These are phyloP conservation scores for Thereva nobilitata DNA, from an alignment of 2,888 invertebrate species.

Conservation along the genomic window DNA sequence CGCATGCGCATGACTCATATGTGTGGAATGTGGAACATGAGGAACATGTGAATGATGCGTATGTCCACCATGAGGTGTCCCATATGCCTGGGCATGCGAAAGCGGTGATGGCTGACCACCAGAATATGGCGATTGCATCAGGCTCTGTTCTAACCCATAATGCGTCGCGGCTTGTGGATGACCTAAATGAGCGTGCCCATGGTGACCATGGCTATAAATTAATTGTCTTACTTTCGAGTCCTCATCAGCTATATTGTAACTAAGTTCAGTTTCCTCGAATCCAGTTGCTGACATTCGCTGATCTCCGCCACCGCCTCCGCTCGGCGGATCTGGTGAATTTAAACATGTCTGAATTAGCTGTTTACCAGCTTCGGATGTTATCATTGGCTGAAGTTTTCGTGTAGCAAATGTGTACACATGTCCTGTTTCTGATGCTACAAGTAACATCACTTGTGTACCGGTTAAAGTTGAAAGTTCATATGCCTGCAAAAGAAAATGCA, in stretches of 20 bases:
- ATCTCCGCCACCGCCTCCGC: conserved; percentile 71
- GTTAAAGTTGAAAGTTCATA: conserved; percentile 98
- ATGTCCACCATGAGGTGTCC: conserved; percentile 54
- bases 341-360: conserved; percentile 98
- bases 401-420: conserved; percentile 99
- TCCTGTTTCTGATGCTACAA: conserved; percentile 98
- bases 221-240: conserved; percentile 97
- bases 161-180: conserved; percentile 66
- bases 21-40: conserved; percentile 66
- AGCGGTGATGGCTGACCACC: conserved; percentile 72
- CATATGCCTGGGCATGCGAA: conserved; percentile 58
- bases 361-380: conserved; percentile 96
- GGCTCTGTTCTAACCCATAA: conserved; percentile 73
- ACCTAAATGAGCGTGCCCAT: conserved; percentile 71
- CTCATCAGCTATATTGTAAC: conserved; percentile 94
- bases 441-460: conserved; percentile 98
- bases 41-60: conserved; percentile 70
- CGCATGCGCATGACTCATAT: conserved; percentile 74
- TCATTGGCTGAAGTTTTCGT: conserved; percentile 98
- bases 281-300: conserved; percentile 98
- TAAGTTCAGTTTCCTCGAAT: conserved; percentile 97
- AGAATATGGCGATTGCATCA: conserved; percentile 67
- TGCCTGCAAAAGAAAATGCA: conserved; percentile 71
- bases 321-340: conserved; percentile 92
- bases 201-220: conserved; percentile 78